Conservation (phyloP, 1,140 invertebrate species). For the Stegodyphus mimosarum region DNA sequence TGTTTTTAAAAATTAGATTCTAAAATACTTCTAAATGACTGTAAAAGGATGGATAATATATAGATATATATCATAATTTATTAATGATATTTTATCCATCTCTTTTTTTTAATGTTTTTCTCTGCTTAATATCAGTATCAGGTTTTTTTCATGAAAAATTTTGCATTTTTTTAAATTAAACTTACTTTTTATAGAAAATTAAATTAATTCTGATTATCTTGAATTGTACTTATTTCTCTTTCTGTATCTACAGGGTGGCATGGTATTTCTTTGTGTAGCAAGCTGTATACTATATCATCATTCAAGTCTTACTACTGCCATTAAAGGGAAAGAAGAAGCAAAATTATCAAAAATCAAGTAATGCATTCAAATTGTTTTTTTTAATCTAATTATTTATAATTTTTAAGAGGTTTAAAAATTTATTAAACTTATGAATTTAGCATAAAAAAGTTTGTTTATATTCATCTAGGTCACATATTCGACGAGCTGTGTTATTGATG, state of each 20-base stretch:
- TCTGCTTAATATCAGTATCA: too few relatives aligned
- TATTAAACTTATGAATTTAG: background rate
- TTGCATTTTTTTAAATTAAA: too few relatives aligned
- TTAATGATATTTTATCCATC: too few relatives aligned
- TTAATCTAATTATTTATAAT: background rate
- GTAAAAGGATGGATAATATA: too few relatives aligned
- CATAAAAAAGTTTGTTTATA: background rate
- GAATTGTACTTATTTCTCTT: too few relatives aligned
- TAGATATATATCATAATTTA: too few relatives aligned
- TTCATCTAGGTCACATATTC: slow-evolving; percentile 30
- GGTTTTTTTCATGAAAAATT: too few relatives aligned
- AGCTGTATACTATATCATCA: slow-evolving; percentile 58
- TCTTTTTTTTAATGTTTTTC: too few relatives aligned
- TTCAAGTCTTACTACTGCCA: slow-evolving; percentile 46
- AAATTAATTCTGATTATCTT: too few relatives aligned
- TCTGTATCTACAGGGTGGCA: slow-evolving; percentile 43
- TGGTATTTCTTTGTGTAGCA: slow-evolving; percentile 60
- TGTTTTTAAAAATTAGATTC: too few relatives aligned
- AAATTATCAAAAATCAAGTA: slow-evolving; percentile 53
- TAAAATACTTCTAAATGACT: too few relatives aligned
- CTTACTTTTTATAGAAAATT: too few relatives aligned
- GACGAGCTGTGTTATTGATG: slow-evolving; percentile 71
- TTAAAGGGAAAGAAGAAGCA: slow-evolving; percentile 61
- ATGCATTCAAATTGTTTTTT: background rate
- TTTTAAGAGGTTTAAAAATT: background rate